phyloP scores from a whole-genome alignment of 2,888 invertebrate species.

The Cantharis nigra region DNA sequence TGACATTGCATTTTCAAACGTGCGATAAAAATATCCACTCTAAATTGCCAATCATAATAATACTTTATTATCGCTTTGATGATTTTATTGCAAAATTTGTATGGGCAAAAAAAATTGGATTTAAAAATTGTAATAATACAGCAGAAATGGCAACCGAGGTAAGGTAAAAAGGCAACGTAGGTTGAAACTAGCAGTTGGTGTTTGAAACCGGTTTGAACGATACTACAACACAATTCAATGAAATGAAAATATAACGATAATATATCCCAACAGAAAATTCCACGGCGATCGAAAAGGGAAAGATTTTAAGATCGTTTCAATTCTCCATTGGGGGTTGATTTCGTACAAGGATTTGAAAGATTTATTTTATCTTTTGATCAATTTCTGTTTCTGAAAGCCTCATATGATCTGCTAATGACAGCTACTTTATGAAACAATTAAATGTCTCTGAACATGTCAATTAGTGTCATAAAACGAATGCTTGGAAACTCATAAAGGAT shows the following conservation, averaged over 20 bases:
- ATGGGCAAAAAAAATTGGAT: background rate
- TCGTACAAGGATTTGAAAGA: conserved; percentile 12
- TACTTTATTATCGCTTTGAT: background rate
- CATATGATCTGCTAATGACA: conserved; percentile 24
- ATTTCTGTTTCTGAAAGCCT: conserved; percentile 14
- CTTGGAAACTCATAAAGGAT: conserved; percentile 18
- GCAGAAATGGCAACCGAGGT: background rate
- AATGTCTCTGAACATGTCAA: conserved; percentile 17
- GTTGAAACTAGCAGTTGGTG: conserved; percentile 33
- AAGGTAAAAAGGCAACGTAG: conserved; percentile 26
- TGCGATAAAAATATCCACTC: background rate
- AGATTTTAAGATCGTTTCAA: conserved; percentile 1
- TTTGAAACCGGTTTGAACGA: conserved; percentile 37
- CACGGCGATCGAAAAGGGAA: conserved; percentile 19
- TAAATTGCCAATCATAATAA: background rate
- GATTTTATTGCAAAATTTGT: background rate
- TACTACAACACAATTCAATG: conserved; percentile 39
- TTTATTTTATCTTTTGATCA: conserved; percentile 9
- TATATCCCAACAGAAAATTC: conserved; percentile 33
- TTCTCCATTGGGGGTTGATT: conserved; percentile 19
- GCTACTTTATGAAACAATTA: conserved; percentile 24
- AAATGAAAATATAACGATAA: conserved; percentile 43
- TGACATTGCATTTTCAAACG: background rate
- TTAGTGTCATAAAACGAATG: conserved; percentile 19
- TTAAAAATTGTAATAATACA: background rate